A percentile compares a stretch with the other conserved stretches of the same genome.
phyloP scores from a whole-genome alignment of 2,797 vertebrate species.

The Pygocentrus nattereri region DNA sequence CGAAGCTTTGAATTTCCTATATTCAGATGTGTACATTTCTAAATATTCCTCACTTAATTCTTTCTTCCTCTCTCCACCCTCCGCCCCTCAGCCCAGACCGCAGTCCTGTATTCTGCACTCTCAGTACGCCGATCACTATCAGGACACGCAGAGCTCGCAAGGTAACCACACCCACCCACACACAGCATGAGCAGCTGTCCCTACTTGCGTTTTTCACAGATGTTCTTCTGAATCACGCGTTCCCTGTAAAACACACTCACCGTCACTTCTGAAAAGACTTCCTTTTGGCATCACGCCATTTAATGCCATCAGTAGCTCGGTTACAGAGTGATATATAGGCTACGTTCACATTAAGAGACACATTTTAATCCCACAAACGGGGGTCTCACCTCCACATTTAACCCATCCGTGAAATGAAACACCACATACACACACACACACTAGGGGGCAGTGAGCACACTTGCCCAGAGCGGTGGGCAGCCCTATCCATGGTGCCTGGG shows the following conservation, averaged over 20 bases:
- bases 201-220: neutral
- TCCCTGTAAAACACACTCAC: neutral
- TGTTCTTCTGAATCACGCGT: neutral
- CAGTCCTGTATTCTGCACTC: slow-evolving; percentile 92
- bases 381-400: too few relatives aligned
- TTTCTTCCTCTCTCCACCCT: neutral
- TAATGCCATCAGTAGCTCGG: neutral
- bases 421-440: too few relatives aligned
- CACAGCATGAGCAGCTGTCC: neutral
- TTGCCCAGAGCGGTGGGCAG: too few relatives aligned
- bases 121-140: slow-evolving; percentile 91
- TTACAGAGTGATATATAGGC: neutral
- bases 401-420: too few relatives aligned
- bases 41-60: neutral
- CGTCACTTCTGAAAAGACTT: neutral
- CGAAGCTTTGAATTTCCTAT: neutral
- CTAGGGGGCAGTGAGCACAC: too few relatives aligned
- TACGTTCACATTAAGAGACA: too few relatives aligned
- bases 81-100: slow-evolving; percentile 85
- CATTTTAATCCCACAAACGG: too few relatives aligned
- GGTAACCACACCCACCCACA: slow-evolving; percentile 76
- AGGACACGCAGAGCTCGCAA: slow-evolving; percentile 96
- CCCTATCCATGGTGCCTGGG: too few relatives aligned
- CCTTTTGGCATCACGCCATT: neutral
- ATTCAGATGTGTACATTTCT: neutral